Percentiles rank a stretch among this genome's conserved stretches.
Evolutionary conservation across 2,113 vertebrate genomes (phyloP).

Genomic region (Mormoops blainvillei): DNA sequence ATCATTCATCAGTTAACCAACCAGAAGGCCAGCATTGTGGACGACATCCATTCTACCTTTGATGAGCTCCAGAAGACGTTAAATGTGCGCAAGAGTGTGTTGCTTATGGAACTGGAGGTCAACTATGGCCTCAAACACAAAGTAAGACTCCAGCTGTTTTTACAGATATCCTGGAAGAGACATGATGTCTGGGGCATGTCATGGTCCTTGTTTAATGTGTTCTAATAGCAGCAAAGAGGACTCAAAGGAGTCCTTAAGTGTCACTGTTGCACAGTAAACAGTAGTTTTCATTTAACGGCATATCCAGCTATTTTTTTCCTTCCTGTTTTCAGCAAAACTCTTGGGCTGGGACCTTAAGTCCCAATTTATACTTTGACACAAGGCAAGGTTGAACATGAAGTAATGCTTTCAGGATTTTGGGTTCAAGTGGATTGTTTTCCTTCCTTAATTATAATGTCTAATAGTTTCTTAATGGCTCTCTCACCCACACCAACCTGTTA

Average conservation of each 20-base stretch:
- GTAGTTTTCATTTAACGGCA: background rate
- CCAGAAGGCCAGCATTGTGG: conserved; percentile 94
- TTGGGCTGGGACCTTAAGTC: background rate
- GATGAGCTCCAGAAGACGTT: conserved; percentile 96
- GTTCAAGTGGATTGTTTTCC: conserved; percentile 35
- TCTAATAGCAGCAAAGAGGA: background rate
- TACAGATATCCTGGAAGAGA: background rate
- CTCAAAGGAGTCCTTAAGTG: background rate
- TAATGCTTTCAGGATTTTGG: conserved; percentile 7
- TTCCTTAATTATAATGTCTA: conserved; percentile 50
- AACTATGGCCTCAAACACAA: conserved; percentile 99
- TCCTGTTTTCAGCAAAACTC: background rate
- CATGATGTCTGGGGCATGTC: fast-evolving
- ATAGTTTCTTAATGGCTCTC: conserved; percentile 25
- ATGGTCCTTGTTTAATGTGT: background rate
- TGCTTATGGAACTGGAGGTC: conserved; percentile 98
- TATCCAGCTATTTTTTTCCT: background rate
- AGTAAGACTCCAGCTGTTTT: conserved; percentile 78
- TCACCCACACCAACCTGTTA: conserved; percentile 43
- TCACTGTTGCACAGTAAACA: background rate
- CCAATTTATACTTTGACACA: background rate
- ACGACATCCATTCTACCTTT: conserved; percentile 93
- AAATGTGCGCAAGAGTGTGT: conserved; percentile 94
- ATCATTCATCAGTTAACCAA: conserved; percentile 95
- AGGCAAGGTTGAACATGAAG: background rate